phyloP scores from a whole-genome alignment of 2,113 vertebrate species.

The Cebus imitator region DNA sequence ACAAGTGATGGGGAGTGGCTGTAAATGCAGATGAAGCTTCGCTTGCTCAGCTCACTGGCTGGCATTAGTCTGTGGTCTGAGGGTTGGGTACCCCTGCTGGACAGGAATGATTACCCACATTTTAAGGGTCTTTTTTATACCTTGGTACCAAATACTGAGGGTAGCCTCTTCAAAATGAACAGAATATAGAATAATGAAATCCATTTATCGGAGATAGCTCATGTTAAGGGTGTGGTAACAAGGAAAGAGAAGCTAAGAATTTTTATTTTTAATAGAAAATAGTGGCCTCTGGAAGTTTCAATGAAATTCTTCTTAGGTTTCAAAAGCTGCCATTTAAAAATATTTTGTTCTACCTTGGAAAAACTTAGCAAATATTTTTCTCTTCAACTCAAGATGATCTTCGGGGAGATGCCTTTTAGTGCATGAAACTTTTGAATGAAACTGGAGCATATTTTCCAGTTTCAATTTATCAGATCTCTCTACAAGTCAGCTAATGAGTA shows the following conservation, averaged over 20 bases:
- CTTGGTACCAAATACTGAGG: neutral
- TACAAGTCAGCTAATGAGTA: neutral
- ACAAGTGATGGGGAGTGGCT: too few species aligned
- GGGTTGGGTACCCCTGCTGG: too few species aligned
- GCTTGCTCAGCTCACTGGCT: too few species aligned
- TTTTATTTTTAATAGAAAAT: neutral
- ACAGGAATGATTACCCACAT: neutral
- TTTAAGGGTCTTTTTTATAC: neutral
- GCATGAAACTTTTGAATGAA: neutral
- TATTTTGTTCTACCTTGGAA: neutral
- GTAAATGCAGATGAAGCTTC: too few species aligned
- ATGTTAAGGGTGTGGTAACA: neutral
- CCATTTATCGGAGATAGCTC: neutral
- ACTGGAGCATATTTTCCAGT: neutral
- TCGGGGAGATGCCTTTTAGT: neutral
- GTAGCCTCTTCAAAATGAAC: neutral
- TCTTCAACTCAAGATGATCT: neutral
- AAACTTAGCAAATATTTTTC: neutral
- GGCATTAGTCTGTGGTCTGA: too few species aligned
- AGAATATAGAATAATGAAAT: neutral
- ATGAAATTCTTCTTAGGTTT: neutral
- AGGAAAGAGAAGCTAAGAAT: neutral
- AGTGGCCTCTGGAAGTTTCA: neutral
- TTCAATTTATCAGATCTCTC: neutral
- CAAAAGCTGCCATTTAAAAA: neutral